A percentile compares a stretch with the other conserved stretches of the same genome.
Evolutionary conservation across 2,797 vertebrate species (phyloP).

Genomic region (Dendrocincla tyrannina): DNA sequence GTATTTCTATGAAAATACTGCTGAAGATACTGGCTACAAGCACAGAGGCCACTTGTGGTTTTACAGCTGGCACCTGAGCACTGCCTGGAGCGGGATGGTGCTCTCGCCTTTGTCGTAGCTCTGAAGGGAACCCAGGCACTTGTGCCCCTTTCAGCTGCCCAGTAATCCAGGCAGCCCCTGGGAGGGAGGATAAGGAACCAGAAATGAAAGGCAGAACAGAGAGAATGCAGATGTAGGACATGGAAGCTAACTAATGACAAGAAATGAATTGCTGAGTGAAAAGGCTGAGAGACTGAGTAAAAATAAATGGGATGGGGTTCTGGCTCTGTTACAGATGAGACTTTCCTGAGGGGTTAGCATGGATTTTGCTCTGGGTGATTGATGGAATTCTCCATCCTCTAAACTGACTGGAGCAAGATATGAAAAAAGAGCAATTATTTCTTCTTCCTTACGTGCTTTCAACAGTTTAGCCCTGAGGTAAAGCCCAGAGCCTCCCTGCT

Average conservation of each 20-base stretch:
- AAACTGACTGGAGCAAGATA: not conserved
- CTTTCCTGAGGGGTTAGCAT: not conserved
- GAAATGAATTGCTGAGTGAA: not conserved
- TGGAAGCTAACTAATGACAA: not conserved
- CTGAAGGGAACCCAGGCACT: not conserved
- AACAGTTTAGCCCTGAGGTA: not conserved
- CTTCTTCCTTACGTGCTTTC: not conserved
- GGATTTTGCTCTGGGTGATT: not conserved
- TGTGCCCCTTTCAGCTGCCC: not conserved
- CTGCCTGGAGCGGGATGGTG: not conserved
- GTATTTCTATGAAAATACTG: not conserved
- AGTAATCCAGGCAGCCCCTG: not conserved
- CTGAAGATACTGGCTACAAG: not conserved
- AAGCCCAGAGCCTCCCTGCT: not conserved
- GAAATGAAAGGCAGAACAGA: not conserved
- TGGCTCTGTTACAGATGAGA: not conserved
- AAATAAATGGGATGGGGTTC: not conserved
- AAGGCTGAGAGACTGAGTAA: not conserved
- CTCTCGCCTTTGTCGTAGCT: not conserved
- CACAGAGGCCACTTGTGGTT: not conserved
- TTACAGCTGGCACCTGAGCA: not conserved
- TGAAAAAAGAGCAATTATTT: not conserved
- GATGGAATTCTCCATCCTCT: not conserved
- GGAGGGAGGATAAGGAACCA: not conserved
- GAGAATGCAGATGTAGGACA: not conserved